Percentiles rank a stretch among this genome's conserved stretches.
Conservation (phyloP, 2,888 invertebrate species). For the Furcula furcula region DNA sequence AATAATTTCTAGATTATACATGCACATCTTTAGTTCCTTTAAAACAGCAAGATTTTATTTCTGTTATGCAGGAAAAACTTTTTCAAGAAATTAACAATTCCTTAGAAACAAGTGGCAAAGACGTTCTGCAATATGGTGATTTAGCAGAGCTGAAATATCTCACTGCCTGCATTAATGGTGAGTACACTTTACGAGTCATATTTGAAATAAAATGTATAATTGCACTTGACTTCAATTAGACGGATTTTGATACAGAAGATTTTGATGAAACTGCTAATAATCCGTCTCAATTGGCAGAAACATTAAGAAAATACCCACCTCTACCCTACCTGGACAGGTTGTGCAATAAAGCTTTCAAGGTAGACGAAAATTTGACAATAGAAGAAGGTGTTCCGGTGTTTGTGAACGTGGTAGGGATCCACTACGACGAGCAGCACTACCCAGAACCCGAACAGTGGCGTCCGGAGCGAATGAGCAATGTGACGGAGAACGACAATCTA, state of each 20-base stretch:
- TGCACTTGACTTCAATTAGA: too few relatives aligned
- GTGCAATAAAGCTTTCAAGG: conserved; percentile 42
- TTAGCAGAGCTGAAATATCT: conserved; percentile 56
- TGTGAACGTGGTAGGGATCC: conserved; percentile 54
- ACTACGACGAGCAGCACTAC: conserved; percentile 47
- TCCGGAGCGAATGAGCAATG: conserved; percentile 48
- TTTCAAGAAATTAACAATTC: conserved; percentile 50
- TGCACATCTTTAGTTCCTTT: too few relatives aligned
- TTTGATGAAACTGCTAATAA: too few relatives aligned
- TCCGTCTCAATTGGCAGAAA: too few relatives aligned
- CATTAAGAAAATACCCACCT: conserved; percentile 54
- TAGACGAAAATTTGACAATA: conserved; percentile 49
- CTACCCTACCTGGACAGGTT: conserved; percentile 51
- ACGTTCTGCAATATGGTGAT: conserved; percentile 56
- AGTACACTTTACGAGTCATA: too few relatives aligned
- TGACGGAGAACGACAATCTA: conserved; percentile 48
- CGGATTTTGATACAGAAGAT: too few relatives aligned
- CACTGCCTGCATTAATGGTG: conserved; percentile 56
- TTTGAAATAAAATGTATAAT: too few relatives aligned
- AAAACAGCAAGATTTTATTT: too few relatives aligned
- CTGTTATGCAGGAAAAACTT: conserved; percentile 52
- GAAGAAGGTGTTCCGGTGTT: conserved; percentile 54
- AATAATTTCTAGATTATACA: too few relatives aligned
- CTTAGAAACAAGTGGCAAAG: conserved; percentile 41
- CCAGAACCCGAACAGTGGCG: conserved; percentile 55